Evolutionary conservation across 2,797 vertebrate genomes (phyloP).

Genomic region (Pangasius macronema): DNA sequence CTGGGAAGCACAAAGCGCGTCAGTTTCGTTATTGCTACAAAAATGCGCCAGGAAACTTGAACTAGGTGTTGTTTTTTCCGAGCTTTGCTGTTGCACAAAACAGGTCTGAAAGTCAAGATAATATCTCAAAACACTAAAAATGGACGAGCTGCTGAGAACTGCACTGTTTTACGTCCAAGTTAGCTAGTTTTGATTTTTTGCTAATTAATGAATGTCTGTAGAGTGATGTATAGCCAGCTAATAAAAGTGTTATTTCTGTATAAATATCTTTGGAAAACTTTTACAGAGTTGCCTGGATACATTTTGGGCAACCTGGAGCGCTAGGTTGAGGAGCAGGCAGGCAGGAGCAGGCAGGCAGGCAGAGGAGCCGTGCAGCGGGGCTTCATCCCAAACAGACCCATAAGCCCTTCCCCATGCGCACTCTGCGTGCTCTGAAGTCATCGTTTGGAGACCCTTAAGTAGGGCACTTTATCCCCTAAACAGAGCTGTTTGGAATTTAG

Average conservation of each 20-base stretch:
- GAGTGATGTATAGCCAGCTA: not conserved
- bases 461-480: not conserved
- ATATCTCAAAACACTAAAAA: too few relatives aligned
- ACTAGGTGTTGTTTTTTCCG: not conserved
- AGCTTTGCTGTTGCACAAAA: not conserved
- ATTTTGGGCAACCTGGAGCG: not conserved
- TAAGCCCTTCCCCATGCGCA: not conserved
- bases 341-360: not conserved
- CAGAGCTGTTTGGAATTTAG: not conserved
- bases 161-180: not conserved
- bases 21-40: not conserved
- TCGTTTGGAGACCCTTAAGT: not conserved
- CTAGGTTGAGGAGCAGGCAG: too few relatives aligned
- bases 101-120: not conserved
- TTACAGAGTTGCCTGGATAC: not conserved
- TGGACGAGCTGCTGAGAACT: not conserved
- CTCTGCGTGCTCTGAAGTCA: not conserved
- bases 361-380: not conserved
- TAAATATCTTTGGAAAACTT: conserved; percentile 15
- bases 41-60: conserved; percentile 11
- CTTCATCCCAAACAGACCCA: not conserved
- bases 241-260: not conserved
- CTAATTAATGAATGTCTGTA: not conserved
- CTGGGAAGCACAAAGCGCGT: not conserved
- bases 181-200: not conserved